Percentiles rank a stretch among this genome's conserved stretches.
Conservation (phyloP, 2,113 vertebrate species). For the Seriola quinqueradiata region DNA sequence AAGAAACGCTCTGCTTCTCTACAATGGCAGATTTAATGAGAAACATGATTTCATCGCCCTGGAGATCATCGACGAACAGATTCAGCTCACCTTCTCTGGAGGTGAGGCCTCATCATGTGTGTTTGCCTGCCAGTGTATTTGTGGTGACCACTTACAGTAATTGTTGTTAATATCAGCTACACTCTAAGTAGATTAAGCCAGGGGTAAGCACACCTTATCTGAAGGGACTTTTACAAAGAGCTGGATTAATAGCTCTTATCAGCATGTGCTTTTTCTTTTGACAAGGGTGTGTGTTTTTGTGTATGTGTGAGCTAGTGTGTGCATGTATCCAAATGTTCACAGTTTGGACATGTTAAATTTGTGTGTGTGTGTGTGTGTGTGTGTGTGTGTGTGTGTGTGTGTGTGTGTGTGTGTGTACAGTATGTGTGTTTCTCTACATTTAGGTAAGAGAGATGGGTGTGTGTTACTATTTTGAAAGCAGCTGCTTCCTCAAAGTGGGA, state of each 20-base stretch:
- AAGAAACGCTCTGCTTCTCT: conserved; percentile 92
- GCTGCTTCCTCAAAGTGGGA: conserved; percentile 40
- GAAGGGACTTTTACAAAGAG: conserved; percentile 47
- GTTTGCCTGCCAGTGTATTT: conserved; percentile 3
- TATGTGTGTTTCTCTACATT: not conserved
- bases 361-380: not conserved
- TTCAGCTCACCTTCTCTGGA: conserved; percentile 98
- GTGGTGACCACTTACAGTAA: not conserved
- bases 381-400: conserved; percentile 13
- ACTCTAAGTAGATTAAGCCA: conserved; percentile 21
- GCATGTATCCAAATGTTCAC: not conserved
- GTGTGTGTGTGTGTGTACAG: not conserved
- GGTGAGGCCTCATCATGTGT: conserved; percentile 80
- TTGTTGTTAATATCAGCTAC: conserved; percentile 5
- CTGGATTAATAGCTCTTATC: conserved; percentile 26
- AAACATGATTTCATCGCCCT: conserved; percentile 97
- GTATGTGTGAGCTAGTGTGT: not conserved
- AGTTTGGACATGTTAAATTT: not conserved
- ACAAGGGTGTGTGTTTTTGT: not conserved
- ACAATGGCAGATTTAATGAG: conserved; percentile 97
- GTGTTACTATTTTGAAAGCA: conserved; percentile 31
- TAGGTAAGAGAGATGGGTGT: conserved; percentile 9
- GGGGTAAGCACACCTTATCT: conserved; percentile 38
- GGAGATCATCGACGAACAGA: conserved; percentile 95
- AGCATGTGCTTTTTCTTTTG: conserved; percentile 11